phyloP scores from a whole-genome alignment of 2,797 vertebrate species.

The Anisognathus igniventris region DNA sequence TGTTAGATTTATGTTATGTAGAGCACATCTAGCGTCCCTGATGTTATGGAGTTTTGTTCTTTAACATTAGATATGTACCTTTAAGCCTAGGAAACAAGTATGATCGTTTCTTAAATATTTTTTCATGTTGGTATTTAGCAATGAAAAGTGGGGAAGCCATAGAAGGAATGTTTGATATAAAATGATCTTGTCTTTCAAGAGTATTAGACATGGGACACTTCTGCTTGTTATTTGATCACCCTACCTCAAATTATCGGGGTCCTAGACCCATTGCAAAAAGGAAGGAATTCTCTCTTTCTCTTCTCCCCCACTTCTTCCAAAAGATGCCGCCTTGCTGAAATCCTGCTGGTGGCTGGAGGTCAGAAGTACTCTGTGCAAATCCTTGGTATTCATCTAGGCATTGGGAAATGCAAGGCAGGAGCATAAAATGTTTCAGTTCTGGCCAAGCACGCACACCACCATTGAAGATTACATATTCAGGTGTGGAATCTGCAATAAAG shows the following conservation, averaged over 20 bases:
- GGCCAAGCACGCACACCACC: not conserved
- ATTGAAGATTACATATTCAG: slow-evolving; percentile 36
- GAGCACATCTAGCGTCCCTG: accelerated
- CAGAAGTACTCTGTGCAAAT: not conserved
- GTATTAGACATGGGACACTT: accelerated
- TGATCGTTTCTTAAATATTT: accelerated
- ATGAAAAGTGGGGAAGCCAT: not conserved
- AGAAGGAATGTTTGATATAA: not conserved
- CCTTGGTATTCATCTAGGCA: not conserved
- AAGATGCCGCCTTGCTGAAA: not conserved
- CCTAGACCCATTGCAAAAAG: not conserved
- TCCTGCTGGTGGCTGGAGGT: not conserved
- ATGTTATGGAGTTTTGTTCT: not conserved
- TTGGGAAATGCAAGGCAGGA: not conserved
- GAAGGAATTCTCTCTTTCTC: not conserved
- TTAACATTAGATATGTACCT: not conserved
- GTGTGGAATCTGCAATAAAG: slow-evolving; percentile 55
- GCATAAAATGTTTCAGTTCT: not conserved
- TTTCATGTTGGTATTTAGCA: not conserved
- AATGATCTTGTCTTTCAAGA: not conserved
- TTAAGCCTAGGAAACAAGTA: not conserved
- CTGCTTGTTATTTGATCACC: not conserved
- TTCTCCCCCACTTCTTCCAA: not conserved
- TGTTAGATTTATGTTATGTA: not conserved
- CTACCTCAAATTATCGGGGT: not conserved